phyloP scores from a whole-genome alignment of 2,888 invertebrate genomes.

The Parnassius mnemosyne region DNA sequence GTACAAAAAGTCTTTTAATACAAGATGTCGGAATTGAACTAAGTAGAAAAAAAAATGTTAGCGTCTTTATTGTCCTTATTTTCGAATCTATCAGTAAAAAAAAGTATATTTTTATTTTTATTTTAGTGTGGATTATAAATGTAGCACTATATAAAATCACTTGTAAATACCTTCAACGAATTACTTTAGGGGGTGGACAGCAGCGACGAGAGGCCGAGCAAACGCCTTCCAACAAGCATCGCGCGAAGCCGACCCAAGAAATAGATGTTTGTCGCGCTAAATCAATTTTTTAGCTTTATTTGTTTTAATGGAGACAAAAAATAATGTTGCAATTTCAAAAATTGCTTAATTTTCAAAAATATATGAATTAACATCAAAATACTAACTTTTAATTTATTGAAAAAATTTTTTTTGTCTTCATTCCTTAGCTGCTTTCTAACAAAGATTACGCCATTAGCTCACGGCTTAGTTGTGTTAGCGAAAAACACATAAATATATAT shows the following conservation, averaged over 20 bases:
- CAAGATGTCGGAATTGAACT: too few species aligned
- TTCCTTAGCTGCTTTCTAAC: constrained; percentile 1
- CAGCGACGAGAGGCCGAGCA: constrained; percentile 67
- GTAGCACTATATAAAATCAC: constrained; percentile 17
- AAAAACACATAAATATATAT: too few species aligned
- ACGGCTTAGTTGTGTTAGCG: background rate
- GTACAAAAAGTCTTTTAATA: too few species aligned
- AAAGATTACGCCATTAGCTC: background rate
- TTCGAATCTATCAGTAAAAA: too few species aligned
- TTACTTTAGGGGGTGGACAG: constrained; percentile 66
- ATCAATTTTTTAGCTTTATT: constrained; percentile 21
- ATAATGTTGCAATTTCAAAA: background rate
- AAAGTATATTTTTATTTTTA: background rate
- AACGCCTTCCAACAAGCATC: constrained; percentile 67
- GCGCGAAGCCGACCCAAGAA: constrained; percentile 72
- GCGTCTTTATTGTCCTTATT: too few species aligned
- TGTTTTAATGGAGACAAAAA: constrained; percentile 26
- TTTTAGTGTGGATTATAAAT: background rate
- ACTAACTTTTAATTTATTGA: background rate
- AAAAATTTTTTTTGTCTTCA: background rate
- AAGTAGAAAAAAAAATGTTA: too few species aligned
- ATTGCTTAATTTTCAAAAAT: background rate
- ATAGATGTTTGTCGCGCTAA: constrained; percentile 69
- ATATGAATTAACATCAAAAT: background rate
- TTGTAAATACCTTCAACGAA: constrained; percentile 43